Conservation (phyloP, 2,888 invertebrate species). For the Strigamia maritima region DNA sequence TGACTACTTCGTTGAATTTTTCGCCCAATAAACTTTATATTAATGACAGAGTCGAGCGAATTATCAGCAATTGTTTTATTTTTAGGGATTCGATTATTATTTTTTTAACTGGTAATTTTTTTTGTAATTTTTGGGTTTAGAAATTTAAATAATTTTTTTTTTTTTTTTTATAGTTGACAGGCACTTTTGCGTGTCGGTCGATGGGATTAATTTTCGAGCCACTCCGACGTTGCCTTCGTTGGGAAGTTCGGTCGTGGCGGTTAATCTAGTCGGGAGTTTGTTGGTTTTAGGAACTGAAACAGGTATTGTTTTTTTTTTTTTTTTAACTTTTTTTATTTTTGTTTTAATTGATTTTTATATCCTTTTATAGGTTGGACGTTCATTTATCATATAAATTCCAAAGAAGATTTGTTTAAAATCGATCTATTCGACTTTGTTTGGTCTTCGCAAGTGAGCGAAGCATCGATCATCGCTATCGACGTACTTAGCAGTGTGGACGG, state of each 20-base stretch:
- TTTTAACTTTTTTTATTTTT: neutral
- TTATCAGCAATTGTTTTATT: constrained; percentile 1
- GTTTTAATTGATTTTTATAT: no score
- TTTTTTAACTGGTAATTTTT: constrained; percentile 8
- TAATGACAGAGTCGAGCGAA: neutral
- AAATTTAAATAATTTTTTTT: neutral
- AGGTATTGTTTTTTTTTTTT: neutral
- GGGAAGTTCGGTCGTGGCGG: neutral
- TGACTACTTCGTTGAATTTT: neutral
- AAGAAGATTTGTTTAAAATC: neutral
- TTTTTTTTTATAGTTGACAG: constrained; percentile 11
- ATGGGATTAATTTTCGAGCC: neutral
- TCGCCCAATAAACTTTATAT: neutral
- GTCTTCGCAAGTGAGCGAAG: neutral
- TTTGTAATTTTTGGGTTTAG: neutral
- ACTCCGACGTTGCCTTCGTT: neutral
- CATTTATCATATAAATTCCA: neutral
- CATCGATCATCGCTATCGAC: neutral
- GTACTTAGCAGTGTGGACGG: neutral
- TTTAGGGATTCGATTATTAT: constrained; percentile 21
- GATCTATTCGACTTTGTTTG: neutral
- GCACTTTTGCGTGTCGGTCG: constrained; percentile 7
- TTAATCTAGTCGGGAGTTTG: neutral
- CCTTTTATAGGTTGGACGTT: neutral
- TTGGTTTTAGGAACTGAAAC: constrained; percentile 31